A percentile compares a stretch with the other conserved stretches of the same genome.
phyloP scores from a whole-genome alignment of 2,888 invertebrate genomes.

The Hyppa rectilinea region DNA sequence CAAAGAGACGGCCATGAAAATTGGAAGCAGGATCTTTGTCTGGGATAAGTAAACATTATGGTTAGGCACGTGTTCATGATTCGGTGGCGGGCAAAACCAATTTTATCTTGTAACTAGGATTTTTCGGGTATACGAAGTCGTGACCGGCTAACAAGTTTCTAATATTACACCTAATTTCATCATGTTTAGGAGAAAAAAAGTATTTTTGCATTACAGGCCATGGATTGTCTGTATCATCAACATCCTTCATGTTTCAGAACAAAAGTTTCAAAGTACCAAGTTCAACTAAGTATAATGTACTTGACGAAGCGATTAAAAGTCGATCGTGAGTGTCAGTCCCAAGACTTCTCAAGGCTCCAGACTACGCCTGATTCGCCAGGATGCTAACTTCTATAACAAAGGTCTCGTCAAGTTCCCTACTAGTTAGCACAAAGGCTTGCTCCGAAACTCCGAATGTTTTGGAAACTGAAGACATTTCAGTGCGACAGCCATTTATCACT shows the following conservation, averaged over 20 bases:
- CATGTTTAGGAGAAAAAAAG: neutral
- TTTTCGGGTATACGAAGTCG: conserved; percentile 32
- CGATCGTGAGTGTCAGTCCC: conserved; percentile 4
- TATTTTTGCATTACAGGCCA: neutral
- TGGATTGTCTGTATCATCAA: neutral
- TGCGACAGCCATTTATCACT: conserved; percentile 56
- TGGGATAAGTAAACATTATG: conserved; percentile 60
- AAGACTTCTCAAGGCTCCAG: conserved; percentile 15
- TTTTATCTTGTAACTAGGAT: conserved; percentile 44
- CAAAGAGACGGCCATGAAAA: conserved; percentile 48
- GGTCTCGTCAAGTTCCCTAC: conserved; percentile 51
- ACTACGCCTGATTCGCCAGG: conserved; percentile 32
- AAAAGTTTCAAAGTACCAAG: conserved; percentile 14
- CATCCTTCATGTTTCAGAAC: neutral
- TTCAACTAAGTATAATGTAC: conserved; percentile 45
- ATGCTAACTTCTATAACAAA: conserved; percentile 40
- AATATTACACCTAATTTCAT: conserved; percentile 20
- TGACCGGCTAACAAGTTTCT: conserved; percentile 47
- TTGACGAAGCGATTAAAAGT: conserved; percentile 37
- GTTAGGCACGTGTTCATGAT: conserved; percentile 45
- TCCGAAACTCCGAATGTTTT: conserved; percentile 46
- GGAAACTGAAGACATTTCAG: conserved; percentile 54
- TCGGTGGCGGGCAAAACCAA: conserved; percentile 44
- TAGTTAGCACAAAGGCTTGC: conserved; percentile 56
- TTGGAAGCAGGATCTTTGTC: conserved; percentile 55